Percentiles rank a stretch among this genome's conserved stretches.
Conservation (phyloP, 2,888 invertebrate species). For the Diarsia mendica region DNA sequence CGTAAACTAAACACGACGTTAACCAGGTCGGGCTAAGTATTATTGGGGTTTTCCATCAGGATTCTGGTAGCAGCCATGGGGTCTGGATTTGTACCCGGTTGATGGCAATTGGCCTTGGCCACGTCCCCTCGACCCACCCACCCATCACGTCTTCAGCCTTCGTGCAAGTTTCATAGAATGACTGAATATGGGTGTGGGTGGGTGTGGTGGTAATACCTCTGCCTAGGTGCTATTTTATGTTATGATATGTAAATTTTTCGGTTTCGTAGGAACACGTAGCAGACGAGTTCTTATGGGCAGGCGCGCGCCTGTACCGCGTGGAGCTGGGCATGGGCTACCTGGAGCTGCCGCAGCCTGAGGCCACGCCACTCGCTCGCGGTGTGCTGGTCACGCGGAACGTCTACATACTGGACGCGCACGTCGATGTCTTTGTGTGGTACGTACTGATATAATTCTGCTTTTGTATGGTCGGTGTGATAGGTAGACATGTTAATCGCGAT, state of each 20-base stretch:
- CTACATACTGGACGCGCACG: conserved; percentile 98
- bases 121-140: too few species aligned
- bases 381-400: conserved; percentile 97
- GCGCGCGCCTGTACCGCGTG: conserved; percentile 97
- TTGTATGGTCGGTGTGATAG: neutral
- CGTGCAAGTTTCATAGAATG: too few species aligned
- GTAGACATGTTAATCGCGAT: too few species aligned
- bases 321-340: conserved; percentile 99
- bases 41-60: too few species aligned
- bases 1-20: too few species aligned
- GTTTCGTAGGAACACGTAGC: conserved; percentile 92
- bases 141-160: too few species aligned
- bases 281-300: conserved; percentile 91
- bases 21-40: too few species aligned
- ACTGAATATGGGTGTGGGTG: too few species aligned
- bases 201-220: too few species aligned
- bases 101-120: too few species aligned
- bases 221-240: neutral
- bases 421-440: conserved; percentile 93
- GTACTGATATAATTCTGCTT: neutral
- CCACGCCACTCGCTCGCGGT: conserved; percentile 92
- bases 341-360: conserved; percentile 98
- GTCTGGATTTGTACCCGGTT: too few species aligned
- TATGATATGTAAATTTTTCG: neutral
- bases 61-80: too few species aligned